Conservation (phyloP, 2,888 invertebrate species). For the Urechis unicinctus region DNA sequence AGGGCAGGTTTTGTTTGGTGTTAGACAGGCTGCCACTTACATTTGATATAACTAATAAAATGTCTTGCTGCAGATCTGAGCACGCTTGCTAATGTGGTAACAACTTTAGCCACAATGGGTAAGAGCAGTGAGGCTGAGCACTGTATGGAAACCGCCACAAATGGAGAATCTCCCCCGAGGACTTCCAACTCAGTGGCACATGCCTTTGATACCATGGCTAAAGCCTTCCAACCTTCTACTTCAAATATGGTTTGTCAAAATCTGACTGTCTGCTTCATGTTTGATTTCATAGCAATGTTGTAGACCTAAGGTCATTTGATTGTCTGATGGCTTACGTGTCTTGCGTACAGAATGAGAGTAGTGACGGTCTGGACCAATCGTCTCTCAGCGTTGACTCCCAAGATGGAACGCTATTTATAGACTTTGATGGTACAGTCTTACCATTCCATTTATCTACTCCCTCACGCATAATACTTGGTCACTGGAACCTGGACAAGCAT, state of each 20-base stretch:
- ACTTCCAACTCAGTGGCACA: constrained; percentile 59
- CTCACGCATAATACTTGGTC: no score
- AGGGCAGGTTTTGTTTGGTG: no score
- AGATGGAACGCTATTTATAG: constrained; percentile 34
- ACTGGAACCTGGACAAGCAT: no score
- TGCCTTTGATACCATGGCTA: constrained; percentile 68
- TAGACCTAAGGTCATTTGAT: no score
- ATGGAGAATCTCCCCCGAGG: constrained; percentile 12
- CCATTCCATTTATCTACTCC: no score
- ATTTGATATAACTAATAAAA: not conserved
- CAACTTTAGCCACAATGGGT: constrained; percentile 52
- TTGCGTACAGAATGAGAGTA: constrained; percentile 9
- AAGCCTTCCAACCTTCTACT: constrained; percentile 41
- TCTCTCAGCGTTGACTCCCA: constrained; percentile 25
- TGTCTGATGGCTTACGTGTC: no score
- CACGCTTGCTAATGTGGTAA: constrained; percentile 54
- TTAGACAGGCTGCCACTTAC: not conserved
- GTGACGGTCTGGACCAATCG: constrained; percentile 28
- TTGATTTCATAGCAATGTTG: no score
- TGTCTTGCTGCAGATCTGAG: constrained; percentile 48
- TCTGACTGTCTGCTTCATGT: no score
- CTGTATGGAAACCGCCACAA: constrained; percentile 2
- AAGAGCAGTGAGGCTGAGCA: not conserved
- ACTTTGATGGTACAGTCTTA: constrained; percentile 46
- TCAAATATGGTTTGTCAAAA: no score